Evolutionary conservation across 1,140 invertebrate species (phyloP), one percentile per base, ranked within the genome.

Genomic region (Lepidurus apus): DNA sequence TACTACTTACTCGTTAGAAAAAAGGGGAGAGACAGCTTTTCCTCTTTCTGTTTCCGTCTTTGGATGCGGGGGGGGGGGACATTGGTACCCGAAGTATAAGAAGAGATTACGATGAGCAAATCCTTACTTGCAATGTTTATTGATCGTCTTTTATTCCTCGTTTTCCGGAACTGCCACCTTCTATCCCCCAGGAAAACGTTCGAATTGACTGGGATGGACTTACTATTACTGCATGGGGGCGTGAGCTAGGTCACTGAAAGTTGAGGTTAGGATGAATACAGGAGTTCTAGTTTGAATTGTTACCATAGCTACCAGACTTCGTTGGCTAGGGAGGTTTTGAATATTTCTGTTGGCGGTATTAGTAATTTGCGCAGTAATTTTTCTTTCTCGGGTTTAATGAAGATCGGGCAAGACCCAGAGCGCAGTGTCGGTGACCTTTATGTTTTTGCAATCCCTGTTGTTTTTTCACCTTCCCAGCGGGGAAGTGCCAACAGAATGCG

Each of bases 61-160:
- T 65, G 53, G 17, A 65, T 17, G 13, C 6, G 17, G 6, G 17
- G 53, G n/a, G 6, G 17, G 53, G n/a, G 9, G 7, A 7, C 53
- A 65, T n/a, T 7, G 13, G 13, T 65, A 65, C 17, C 53, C 17
- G 21, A 65, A 65, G 21, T 9, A 21, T 17, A 21, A 65, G 53
- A 65, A 65, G 9, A 65, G 53, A 65, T 65, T 65, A 65, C 53
- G 53, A 65, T 21, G 13, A 65, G 53, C 53, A 65, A 65, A 65
- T 65, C 53, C 53, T 65, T 65, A 17, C 53, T 65, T n/a, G 21
- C 53, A 13, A 65, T 21, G 21, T 65, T 65, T 65, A 65, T 65
- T 65, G 53, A 65, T 65, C 53, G 53, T 65, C 21, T 17, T 65
- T 65, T 21, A 21, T 65, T 65, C 53, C 53, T 65, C 53, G 7